Evolutionary conservation across 2,113 vertebrate species (phyloP).

Genomic region (Furnarius figulus): DNA sequence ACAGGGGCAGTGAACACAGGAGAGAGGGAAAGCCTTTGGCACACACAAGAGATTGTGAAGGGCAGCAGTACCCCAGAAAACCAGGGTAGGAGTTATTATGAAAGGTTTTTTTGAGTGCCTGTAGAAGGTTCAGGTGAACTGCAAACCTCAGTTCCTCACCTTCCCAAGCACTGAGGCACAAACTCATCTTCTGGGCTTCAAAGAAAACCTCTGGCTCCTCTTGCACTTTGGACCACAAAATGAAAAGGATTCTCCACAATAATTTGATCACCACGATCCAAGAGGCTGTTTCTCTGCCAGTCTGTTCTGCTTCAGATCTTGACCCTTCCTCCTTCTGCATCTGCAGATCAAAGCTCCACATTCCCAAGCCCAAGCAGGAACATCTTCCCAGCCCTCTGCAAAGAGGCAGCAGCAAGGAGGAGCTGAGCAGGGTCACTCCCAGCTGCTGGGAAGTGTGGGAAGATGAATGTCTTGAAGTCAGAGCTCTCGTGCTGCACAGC

Average conservation of each 20-base stretch:
- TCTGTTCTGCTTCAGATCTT: not conserved
- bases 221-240: not conserved
- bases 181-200: conserved; percentile 31
- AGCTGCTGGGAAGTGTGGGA: conserved; percentile 25
- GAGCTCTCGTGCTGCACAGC: accelerated
- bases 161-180: not conserved
- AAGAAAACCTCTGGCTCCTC: not conserved
- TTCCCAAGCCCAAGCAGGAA: not conserved
- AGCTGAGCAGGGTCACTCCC: not conserved
- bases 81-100: not conserved
- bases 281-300: not conserved
- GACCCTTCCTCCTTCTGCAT: conserved; percentile 7
- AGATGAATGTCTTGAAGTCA: not conserved
- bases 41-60: not conserved
- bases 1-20: accelerated
- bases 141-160: not conserved
- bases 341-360: conserved; percentile 39
- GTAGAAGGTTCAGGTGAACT: not conserved
- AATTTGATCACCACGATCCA: conserved; percentile 13
- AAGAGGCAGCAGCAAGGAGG: not conserved
- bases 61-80: not conserved
- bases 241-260: not conserved
- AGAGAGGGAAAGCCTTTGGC: not conserved
- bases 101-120: not conserved
- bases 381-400: not conserved